phyloP scores from a whole-genome alignment of 2,113 vertebrate species.

The Condylura cristata region DNA sequence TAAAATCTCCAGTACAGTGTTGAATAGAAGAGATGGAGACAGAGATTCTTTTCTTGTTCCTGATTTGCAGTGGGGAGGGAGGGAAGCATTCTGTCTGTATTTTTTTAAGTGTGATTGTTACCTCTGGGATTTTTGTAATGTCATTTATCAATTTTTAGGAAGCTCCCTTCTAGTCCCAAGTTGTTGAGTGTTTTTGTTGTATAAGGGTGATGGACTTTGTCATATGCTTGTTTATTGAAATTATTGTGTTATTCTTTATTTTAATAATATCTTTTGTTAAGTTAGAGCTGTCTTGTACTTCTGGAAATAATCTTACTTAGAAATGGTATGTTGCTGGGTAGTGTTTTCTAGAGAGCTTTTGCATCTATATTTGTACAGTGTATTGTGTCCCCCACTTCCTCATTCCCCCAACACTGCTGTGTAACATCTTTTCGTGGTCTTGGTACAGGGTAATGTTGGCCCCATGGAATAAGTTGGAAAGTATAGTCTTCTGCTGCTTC shows the following conservation, averaged over 20 bases:
- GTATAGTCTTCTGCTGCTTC: not conserved
- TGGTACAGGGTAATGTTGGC: not conserved
- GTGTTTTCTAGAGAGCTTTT: not conserved
- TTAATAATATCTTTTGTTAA: not conserved
- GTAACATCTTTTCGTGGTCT: not conserved
- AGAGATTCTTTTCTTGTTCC: not conserved
- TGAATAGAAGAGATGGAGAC: not conserved
- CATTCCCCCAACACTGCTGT: too few relatives aligned
- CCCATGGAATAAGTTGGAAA: not conserved
- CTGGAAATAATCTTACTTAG: not conserved
- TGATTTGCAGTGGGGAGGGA: not conserved
- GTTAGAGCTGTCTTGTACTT: not conserved
- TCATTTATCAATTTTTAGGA: too few relatives aligned
- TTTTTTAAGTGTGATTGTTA: not conserved
- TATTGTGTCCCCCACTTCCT: not conserved
- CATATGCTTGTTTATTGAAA: not conserved
- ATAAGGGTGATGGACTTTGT: not conserved
- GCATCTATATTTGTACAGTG: not conserved
- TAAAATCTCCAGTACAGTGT: not conserved
- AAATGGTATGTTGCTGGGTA: not conserved
- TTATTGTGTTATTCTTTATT: not conserved
- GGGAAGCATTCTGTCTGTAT: too few relatives aligned
- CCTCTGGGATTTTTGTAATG: too few relatives aligned
- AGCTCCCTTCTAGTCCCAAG: too few relatives aligned
- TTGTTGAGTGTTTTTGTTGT: not conserved